Evolutionary conservation across 2,797 vertebrate genomes (phyloP), one percentile per base, ranked within the genome.

Genomic region (Artibeus jamaicensis): DNA sequence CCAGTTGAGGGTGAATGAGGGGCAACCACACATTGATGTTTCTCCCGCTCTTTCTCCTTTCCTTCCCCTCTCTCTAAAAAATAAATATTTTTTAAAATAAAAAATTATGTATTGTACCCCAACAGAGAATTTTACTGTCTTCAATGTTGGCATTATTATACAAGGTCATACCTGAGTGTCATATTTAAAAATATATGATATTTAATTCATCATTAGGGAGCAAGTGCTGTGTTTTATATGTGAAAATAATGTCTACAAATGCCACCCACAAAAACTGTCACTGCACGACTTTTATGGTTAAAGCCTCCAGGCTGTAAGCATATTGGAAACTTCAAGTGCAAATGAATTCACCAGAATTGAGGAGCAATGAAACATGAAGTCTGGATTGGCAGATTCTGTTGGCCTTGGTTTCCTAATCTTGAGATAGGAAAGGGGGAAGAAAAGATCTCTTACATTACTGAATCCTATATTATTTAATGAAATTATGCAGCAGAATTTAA

Each of bases 381-480:
- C 19, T 62, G 85, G 8, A 15, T 73, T 9, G 22, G 42, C 22
- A 70, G 50, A 86, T 86, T 89, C 88, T 84, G 26, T 15, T 21
- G 24, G 48, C 34, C 50, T 68, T 96, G 9, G 2, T 88, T 86
- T 96, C 48, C 29, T 81, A 65, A 42, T 85, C 48, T 86, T 81
- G 21, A 42, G 16, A 94, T 19, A 90, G 73, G 29, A 29, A 70
- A 74, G 32, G 21, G 46, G 46, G 83, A 92, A 79, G n/a, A 42
- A 37, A 39, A 4, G 22, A 68, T 55, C 21, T 87, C 96, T 89
- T 74, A 96, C 93, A 87, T 87, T 29, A 89, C 9, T 65, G 42
- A 91, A 87, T 93, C n/a, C 55, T 87, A 16, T 89, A 87, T 62
- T 93, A 74, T 70, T 83, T 96, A 79, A 76, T 91, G 65, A 96